Base-by-base conservation (phyloP, 2,888 invertebrate species). In the Rotaria macrura region DNA sequence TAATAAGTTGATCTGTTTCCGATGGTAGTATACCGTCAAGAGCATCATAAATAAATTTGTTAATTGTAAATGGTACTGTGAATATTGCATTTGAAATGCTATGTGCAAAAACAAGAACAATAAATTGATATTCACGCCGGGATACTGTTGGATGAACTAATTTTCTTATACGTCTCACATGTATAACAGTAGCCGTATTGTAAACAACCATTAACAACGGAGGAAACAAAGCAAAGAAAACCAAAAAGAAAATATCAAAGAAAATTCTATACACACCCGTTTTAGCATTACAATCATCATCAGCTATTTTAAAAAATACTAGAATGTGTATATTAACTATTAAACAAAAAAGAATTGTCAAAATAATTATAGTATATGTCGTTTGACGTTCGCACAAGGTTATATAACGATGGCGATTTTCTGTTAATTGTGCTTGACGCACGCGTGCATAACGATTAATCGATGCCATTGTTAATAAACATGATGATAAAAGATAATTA, bases 391-490 rank as follows among this genome's bases (percentile, higher is more conserved):
- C 29, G 17, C 65, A 65, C 5, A 65, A 34, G 1, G 17, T 17
- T 25, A 40, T 79, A 25, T 79, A 79, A 43, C n/a, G 23, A 10
- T 40, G 43, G 43, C 23, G 43, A 43, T 79, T 25, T 79, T 43
- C 25, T 25, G 74, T 79, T 9, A 40, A 25, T 79, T 79, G 43
- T n/a, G 43, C 43, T 79, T 79, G 38, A 12, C 38, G 74, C 5
- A 79, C 74, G n/a, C 74, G 43, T 25, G 74, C 74, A 25, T 23
- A 79, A 25, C 74, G 74, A 79, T 79, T 43, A 23, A 79, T 40
- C 23, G 74, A 84, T 40, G 84, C 84, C 34, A 84, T 49, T 17
- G 84, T 84, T 49, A 84, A 49, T 23, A 84, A 29, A 84, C 20
- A 52, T 34, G 47, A 49, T 84, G 84, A 84, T 14, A 49, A 10